Evolutionary conservation across 2,888 invertebrate genomes (phyloP).

Genomic region (Loripinus fragilis): DNA sequence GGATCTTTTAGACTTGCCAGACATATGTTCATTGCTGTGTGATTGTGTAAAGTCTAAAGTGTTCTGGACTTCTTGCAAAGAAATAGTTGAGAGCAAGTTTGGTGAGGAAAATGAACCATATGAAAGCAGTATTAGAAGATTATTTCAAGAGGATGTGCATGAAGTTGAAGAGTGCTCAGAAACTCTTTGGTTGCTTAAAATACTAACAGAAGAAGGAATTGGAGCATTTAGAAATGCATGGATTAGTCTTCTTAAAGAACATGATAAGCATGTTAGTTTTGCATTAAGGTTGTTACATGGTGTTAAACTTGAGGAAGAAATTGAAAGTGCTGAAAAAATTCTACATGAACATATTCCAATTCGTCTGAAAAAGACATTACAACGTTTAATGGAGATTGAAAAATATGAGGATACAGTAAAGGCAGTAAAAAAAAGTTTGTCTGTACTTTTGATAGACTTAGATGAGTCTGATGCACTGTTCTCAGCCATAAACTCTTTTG

Average conservation of each 20-base stretch:
- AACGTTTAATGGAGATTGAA: neutral
- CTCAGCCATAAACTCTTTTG: constrained; percentile 43
- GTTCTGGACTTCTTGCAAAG: constrained; percentile 15
- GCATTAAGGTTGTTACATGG: constrained; percentile 22
- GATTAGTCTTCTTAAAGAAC: constrained; percentile 27
- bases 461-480: constrained; percentile 29
- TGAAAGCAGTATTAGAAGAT: neutral
- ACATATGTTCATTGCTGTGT: neutral
- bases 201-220: neutral
- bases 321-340: constrained; percentile 24
- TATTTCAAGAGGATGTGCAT: neutral
- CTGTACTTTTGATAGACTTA: constrained; percentile 18
- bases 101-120: neutral
- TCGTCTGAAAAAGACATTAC: constrained; percentile 8
- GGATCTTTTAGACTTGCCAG: neutral
- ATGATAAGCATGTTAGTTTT: constrained; percentile 24
- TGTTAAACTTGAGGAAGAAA: constrained; percentile 31
- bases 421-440: constrained; percentile 19
- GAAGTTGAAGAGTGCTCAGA: neutral
- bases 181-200: neutral
- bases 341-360: constrained; percentile 4
- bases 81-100: neutral
- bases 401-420: constrained; percentile 8
- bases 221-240: constrained; percentile 34
- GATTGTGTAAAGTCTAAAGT: neutral